A percentile compares a stretch with the other conserved stretches of the same genome.
Evolutionary conservation across 2,797 vertebrate genomes (phyloP).

Genomic region (Linurgus olivaceus): DNA sequence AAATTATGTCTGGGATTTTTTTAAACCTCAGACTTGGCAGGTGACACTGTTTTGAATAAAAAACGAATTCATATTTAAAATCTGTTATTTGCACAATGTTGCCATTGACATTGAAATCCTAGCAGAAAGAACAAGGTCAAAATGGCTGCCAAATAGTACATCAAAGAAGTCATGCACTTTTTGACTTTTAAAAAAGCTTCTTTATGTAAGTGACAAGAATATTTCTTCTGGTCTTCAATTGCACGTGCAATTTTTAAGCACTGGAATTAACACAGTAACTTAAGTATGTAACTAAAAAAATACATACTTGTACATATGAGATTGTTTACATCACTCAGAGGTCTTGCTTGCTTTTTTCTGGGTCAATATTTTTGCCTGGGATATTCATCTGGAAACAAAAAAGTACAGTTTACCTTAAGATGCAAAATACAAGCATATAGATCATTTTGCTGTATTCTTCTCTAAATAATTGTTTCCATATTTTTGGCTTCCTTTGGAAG

Average conservation of each 20-base stretch:
- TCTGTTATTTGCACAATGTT: not conserved
- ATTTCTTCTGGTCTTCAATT: slow-evolving; percentile 30
- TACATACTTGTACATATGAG: not conserved
- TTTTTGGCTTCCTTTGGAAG: slow-evolving; percentile 70
- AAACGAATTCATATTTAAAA: not conserved
- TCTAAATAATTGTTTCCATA: slow-evolving; percentile 77
- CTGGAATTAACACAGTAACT: not conserved
- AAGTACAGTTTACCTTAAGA: slow-evolving; percentile 65
- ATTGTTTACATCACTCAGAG: not conserved
- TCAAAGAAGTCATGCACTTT: not conserved
- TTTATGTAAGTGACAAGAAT: not conserved
- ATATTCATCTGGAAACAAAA: slow-evolving; percentile 32
- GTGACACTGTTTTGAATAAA: not conserved
- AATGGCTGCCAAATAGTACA: not conserved
- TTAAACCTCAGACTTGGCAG: slow-evolving; percentile 28
- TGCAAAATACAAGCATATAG: slow-evolving; percentile 57
- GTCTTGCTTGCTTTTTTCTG: not conserved
- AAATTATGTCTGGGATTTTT: not conserved
- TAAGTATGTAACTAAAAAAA: not conserved
- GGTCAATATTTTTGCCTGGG: not conserved
- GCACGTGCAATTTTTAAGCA: not conserved
- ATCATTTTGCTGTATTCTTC: slow-evolving; percentile 62
- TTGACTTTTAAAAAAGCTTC: slow-evolving; percentile 19
- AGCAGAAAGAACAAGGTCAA: not conserved
- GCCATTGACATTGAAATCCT: not conserved